Percentiles rank a stretch among this genome's conserved stretches.
These are phyloP conservation scores for Hippopotamyrus pictus DNA, from an alignment of 2,797 vertebrate genomes.

Conservation along the genomic window DNA sequence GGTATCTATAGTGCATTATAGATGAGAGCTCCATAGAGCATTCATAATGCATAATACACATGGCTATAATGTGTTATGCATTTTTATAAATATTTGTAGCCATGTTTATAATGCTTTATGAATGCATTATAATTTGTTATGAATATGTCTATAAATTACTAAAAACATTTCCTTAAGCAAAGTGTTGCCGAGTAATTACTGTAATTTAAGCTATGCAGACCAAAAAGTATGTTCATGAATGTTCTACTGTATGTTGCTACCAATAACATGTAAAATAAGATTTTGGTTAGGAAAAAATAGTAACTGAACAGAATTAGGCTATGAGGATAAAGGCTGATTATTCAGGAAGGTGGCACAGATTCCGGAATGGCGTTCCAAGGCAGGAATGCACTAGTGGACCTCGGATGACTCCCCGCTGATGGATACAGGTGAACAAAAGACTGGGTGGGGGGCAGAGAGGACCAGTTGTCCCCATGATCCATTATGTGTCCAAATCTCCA, in stretches of 20 bases:
- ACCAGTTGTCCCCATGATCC: constrained; percentile 23
- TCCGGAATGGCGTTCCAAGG: constrained; percentile 15
- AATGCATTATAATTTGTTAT: not conserved
- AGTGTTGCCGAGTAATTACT: not conserved
- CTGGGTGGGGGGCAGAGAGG: not conserved
- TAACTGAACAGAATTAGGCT: not conserved
- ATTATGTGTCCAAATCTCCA: constrained; percentile 31
- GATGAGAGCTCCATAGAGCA: not conserved
- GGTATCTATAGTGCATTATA: not conserved
- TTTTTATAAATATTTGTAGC: not conserved
- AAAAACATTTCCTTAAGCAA: not conserved
- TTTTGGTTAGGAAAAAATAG: not conserved
- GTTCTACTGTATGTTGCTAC: not conserved
- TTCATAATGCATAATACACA: not conserved
- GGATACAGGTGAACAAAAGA: constrained; percentile 28
- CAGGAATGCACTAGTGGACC: constrained; percentile 41
- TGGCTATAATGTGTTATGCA: not conserved
- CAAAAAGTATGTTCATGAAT: not conserved
- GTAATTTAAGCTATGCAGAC: not conserved
- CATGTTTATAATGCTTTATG: not conserved
- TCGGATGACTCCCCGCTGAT: constrained; percentile 32
- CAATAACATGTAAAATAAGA: not conserved
- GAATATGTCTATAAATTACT: not conserved
- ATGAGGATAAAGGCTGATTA: not conserved
- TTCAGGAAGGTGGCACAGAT: not conserved